These are phyloP conservation scores for Epinotia bilunana DNA, from an alignment of 2,888 invertebrate species.

Conservation along the genomic window DNA sequence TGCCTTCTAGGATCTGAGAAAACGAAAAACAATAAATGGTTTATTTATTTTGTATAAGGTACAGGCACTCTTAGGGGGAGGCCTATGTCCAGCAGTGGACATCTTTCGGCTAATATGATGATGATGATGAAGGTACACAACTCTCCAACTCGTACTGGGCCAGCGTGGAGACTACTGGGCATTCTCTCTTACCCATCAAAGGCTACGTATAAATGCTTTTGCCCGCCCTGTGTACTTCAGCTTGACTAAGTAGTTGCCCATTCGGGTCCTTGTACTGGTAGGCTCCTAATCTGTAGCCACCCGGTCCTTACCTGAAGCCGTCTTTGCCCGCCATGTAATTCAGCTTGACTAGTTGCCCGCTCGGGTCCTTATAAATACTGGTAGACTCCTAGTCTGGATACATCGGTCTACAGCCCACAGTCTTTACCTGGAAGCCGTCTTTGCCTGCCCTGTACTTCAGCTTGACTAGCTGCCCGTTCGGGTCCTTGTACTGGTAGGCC, in stretches of 20 bases:
- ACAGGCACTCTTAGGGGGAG: too few relatives aligned
- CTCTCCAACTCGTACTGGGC: too few relatives aligned
- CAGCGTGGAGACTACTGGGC: too few relatives aligned
- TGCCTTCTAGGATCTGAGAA: slow-evolving; percentile 78
- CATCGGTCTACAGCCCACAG: background rate
- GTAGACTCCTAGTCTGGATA: background rate
- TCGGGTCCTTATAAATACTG: background rate
- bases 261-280: slow-evolving; percentile 87
- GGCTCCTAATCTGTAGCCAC: slow-evolving; percentile 59
- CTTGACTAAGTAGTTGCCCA: slow-evolving; percentile 86
- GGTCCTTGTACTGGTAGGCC: slow-evolving; percentile 87
- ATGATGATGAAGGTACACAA: too few relatives aligned
- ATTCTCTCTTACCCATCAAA: too few relatives aligned
- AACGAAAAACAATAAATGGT: background rate
- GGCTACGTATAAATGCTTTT: slow-evolving; percentile 49
- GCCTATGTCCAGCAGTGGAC: too few relatives aligned
- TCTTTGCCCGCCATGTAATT: slow-evolving; percentile 60
- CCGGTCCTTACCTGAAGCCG: slow-evolving; percentile 84
- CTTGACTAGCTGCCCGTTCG: slow-evolving; percentile 86
- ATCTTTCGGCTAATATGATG: too few relatives aligned
- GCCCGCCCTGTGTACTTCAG: slow-evolving; percentile 84
- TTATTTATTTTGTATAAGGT: too few relatives aligned
- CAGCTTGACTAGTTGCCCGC: background rate
- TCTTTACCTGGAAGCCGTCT: slow-evolving; percentile 76
- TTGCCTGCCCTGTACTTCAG: slow-evolving; percentile 84